These are phyloP conservation scores for Orchesella cincta DNA, from an alignment of 1,140 invertebrate genomes.

Conservation along the genomic window DNA sequence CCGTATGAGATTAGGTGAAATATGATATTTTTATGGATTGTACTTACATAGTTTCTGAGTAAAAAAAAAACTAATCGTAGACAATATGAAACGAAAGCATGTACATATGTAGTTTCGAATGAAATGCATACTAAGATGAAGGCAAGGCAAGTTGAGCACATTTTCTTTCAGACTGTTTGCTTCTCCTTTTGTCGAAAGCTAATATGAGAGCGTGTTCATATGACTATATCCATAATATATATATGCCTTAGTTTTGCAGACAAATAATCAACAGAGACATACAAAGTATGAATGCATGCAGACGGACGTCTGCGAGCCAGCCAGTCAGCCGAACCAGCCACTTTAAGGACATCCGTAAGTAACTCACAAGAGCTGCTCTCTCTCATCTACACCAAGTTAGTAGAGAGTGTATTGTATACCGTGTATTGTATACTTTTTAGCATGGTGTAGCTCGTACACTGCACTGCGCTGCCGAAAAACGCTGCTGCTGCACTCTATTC, in stretches of 20 bases:
- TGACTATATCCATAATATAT: not conserved
- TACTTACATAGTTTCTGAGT: not conserved
- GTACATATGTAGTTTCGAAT: not conserved
- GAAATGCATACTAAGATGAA: not conserved
- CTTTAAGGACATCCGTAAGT: not conserved
- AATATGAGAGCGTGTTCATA: not conserved
- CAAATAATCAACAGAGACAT: not conserved
- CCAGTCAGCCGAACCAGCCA: not conserved
- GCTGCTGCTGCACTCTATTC: not conserved
- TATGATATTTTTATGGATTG: not conserved
- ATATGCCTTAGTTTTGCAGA: not conserved
- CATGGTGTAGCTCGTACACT: not conserved
- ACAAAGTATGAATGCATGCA: too few species aligned
- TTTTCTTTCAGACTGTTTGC: not conserved
- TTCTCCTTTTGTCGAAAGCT: not conserved
- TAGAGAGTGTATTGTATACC: not conserved
- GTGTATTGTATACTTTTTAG: not conserved
- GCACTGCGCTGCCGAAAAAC: not conserved
- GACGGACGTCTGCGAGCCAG: not conserved
- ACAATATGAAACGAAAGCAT: not conserved
- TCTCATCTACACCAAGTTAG: not conserved
- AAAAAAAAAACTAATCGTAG: not conserved
- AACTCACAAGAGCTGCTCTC: not conserved
- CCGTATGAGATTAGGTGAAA: not conserved
- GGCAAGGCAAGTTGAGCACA: not conserved